Percentiles rank a stretch among this genome's conserved stretches.
These are phyloP conservation scores for Marisa cornuarietis DNA, from an alignment of 1,140 invertebrate genomes.

Conservation along the genomic window DNA sequence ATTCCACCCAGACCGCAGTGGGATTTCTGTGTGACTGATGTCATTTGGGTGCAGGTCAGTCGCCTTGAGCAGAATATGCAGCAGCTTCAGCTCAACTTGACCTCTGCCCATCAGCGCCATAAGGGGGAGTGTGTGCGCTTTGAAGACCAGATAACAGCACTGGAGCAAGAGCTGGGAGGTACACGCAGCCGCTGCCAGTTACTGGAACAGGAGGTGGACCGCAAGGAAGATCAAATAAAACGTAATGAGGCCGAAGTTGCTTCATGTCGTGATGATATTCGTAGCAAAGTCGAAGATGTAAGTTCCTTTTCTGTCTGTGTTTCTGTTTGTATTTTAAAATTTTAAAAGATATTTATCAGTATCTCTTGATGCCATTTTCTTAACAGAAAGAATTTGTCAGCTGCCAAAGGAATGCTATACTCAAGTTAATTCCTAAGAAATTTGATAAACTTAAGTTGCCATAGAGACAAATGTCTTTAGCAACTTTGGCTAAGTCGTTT, in stretches of 20 bases:
- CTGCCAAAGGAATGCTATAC: too few species aligned
- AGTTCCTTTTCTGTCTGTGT: background rate
- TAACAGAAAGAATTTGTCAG: too few species aligned
- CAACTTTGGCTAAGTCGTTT: too few species aligned
- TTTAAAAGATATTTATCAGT: background rate
- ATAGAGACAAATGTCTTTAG: too few species aligned
- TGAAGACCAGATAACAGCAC: slow-evolving; percentile 47
- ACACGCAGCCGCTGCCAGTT: slow-evolving; percentile 40
- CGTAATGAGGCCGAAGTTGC: slow-evolving; percentile 55
- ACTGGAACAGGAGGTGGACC: slow-evolving; percentile 49
- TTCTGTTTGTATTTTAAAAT: background rate
- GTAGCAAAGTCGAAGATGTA: slow-evolving; percentile 55
- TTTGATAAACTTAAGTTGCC: too few species aligned
- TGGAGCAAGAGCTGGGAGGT: slow-evolving; percentile 49
- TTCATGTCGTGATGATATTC: slow-evolving; percentile 49
- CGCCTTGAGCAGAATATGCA: slow-evolving; percentile 58
- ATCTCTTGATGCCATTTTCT: background rate
- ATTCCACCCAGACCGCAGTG: too few species aligned
- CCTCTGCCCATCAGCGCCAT: slow-evolving; percentile 57
- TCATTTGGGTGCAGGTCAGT: slow-evolving; percentile 44
- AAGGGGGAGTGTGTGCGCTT: slow-evolving; percentile 54
- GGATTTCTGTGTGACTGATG: too few species aligned
- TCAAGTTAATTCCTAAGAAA: too few species aligned
- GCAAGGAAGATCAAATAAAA: slow-evolving; percentile 55
- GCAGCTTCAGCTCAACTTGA: slow-evolving; percentile 61